These are phyloP conservation scores for Onychorhynchus coronatus DNA, from an alignment of 2,113 vertebrate species.

Conservation along the genomic window DNA sequence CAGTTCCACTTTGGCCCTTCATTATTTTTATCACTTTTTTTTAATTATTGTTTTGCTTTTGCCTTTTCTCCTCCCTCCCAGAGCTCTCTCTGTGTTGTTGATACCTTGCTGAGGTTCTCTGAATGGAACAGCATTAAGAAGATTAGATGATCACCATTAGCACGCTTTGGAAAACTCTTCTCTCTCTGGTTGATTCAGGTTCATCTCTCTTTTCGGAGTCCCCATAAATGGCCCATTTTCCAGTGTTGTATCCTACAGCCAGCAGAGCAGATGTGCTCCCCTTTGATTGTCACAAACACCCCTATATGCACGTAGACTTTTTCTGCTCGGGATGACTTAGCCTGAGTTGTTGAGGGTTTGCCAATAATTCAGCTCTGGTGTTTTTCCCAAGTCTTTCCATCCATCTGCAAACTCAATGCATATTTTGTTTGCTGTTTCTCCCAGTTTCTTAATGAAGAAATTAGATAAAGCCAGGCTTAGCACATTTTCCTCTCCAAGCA, in stretches of 20 bases:
- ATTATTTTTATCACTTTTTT: background rate
- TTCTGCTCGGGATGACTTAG: background rate
- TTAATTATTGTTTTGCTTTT: background rate
- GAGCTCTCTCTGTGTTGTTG: background rate
- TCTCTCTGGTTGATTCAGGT: background rate
- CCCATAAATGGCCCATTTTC: background rate
- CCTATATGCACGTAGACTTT: rapidly evolving
- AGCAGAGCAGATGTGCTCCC: background rate
- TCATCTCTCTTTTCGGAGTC: background rate
- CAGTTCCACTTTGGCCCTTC: background rate
- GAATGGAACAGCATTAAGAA: background rate
- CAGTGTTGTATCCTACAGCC: background rate
- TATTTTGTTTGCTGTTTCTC: background rate
- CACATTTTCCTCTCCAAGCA: background rate
- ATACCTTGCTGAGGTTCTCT: background rate
- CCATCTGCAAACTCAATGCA: background rate
- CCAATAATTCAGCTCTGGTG: background rate
- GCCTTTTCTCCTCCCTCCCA: background rate
- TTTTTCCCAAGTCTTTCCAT: background rate
- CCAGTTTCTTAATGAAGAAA: background rate
- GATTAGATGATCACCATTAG: background rate
- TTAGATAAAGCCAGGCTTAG: background rate
- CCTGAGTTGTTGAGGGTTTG: background rate
- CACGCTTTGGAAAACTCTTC: background rate
- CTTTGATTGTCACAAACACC: background rate